These are phyloP conservation scores for Caradrina kadenii DNA, from an alignment of 2,888 invertebrate genomes.

Conservation along the genomic window DNA sequence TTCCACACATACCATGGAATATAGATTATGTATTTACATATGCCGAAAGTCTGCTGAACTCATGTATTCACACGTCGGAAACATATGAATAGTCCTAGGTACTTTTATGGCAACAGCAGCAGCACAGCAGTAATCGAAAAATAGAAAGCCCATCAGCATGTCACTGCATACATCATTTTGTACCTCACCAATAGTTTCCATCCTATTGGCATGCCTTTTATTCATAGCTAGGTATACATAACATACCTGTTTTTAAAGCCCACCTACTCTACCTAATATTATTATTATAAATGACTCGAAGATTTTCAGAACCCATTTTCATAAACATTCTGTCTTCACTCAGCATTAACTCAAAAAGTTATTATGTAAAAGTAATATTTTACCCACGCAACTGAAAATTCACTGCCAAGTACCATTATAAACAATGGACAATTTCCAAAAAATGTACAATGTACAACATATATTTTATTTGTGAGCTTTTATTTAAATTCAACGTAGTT, in stretches of 20 bases:
- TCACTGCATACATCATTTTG: conserved; percentile 1
- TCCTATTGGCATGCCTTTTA: conserved; percentile 17
- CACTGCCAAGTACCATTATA: conserved; percentile 47
- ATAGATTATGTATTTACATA: background rate
- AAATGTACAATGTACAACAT: conserved; percentile 46
- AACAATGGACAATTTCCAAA: conserved; percentile 59
- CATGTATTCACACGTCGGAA: background rate
- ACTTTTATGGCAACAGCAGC: background rate
- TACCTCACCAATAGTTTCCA: conserved; percentile 17
- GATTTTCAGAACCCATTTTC: conserved; percentile 28
- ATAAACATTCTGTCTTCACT: conserved; percentile 46
- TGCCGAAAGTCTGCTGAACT: background rate
- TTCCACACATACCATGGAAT: conserved; percentile 14
- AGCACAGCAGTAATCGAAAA: background rate
- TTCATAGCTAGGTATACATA: conserved; percentile 25
- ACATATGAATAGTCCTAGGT: background rate
- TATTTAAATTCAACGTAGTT: conserved; percentile 86
- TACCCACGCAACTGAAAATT: conserved; percentile 34
- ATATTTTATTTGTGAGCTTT: conserved; percentile 70
- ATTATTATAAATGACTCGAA: conserved; percentile 19
- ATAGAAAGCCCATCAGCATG: conserved; percentile 2
- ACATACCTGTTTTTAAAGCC: conserved; percentile 31
- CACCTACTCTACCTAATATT: conserved; percentile 29
- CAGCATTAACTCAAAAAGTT: conserved; percentile 32
- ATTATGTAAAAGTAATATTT: conserved; percentile 44